phyloP scores from a whole-genome alignment of 2,888 invertebrate species.

The Macaria notata region DNA sequence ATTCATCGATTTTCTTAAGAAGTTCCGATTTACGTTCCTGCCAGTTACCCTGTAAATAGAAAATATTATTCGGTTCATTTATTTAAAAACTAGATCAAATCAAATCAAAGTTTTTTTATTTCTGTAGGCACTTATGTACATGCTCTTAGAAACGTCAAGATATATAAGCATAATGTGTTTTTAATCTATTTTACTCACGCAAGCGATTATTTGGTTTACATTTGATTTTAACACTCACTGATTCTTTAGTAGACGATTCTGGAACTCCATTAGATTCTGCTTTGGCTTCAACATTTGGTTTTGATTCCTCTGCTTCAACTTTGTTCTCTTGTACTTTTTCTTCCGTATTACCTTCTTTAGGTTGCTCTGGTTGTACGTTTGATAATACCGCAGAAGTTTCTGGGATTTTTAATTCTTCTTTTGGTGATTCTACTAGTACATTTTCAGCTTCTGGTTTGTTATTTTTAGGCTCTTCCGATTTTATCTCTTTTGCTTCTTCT shows the following conservation, averaged over 20 bases:
- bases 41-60: slow-evolving; percentile 58
- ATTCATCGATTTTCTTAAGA: slow-evolving; percentile 65
- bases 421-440: slow-evolving; percentile 6
- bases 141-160: background rate
- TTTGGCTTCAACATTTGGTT: slow-evolving; percentile 5
- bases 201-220: no score
- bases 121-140: no score
- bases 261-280: slow-evolving; percentile 14
- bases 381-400: slow-evolving; percentile 4
- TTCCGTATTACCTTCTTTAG: slow-evolving; percentile 19
- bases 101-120: no score
- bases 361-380: slow-evolving; percentile 5
- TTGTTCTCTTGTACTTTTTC: slow-evolving; percentile 5
- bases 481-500: slow-evolving; percentile 17
- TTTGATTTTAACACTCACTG: slow-evolving; percentile 11
- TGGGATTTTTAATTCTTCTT: slow-evolving; percentile 12
- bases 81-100: no score
- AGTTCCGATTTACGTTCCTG: slow-evolving; percentile 65
- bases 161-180: background rate
- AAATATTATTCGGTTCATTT: background rate
- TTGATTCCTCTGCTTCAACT: slow-evolving; percentile 7
- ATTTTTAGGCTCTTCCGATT: slow-evolving; percentile 11
- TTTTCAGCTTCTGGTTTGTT: slow-evolving; percentile 10
- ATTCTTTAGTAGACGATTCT: slow-evolving; percentile 18
- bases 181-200: background rate